These are phyloP conservation scores for Asbolus verrucosus DNA, from an alignment of 1,140 invertebrate genomes.

Conservation along the genomic window DNA sequence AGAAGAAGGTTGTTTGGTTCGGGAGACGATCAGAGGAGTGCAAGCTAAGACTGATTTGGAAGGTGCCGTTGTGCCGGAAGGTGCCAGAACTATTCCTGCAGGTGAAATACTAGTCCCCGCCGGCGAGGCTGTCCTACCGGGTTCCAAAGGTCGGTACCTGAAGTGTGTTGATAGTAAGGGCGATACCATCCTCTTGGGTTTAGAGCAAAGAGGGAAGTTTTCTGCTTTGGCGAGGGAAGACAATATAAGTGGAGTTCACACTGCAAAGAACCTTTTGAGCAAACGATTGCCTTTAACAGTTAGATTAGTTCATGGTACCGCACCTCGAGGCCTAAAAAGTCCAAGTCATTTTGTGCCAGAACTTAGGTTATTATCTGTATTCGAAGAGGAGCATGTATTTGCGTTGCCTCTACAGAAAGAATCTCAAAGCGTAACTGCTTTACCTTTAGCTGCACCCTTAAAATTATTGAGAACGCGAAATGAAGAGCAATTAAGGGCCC, in stretches of 20 bases:
- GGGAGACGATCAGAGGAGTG: constrained; percentile 87
- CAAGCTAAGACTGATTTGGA: constrained; percentile 76
- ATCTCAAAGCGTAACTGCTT: constrained; percentile 78
- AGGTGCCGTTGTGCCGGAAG: constrained; percentile 77
- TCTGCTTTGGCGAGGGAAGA: constrained; percentile 90
- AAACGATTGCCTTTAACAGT: constrained; percentile 93
- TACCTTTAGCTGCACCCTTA: constrained; percentile 87
- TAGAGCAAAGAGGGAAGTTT: constrained; percentile 90
- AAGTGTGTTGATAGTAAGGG: constrained; percentile 88
- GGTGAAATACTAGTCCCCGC: constrained; percentile 75
- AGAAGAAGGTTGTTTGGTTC: constrained; percentile 82
- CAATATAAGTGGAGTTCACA: constrained; percentile 93
- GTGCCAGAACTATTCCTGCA: constrained; percentile 76
- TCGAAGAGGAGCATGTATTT: constrained; percentile 88
- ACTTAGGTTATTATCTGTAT: constrained; percentile 84
- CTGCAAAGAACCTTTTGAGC: constrained; percentile 84
- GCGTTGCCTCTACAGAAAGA: constrained; percentile 86
- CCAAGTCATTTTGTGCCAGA: constrained; percentile 85
- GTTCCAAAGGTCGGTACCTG: constrained; percentile 79
- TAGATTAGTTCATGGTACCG: constrained; percentile 87
- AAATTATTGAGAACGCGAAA: constrained; percentile 89
- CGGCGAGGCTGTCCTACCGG: constrained; percentile 80
- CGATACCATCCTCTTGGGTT: constrained; percentile 83
- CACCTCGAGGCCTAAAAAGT: constrained; percentile 82
- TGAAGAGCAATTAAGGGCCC: constrained; percentile 81